A percentile compares a stretch with the other conserved stretches of the same genome.
Conservation (phyloP, 2,113 vertebrate genomes). For the Chitala chitala region DNA sequence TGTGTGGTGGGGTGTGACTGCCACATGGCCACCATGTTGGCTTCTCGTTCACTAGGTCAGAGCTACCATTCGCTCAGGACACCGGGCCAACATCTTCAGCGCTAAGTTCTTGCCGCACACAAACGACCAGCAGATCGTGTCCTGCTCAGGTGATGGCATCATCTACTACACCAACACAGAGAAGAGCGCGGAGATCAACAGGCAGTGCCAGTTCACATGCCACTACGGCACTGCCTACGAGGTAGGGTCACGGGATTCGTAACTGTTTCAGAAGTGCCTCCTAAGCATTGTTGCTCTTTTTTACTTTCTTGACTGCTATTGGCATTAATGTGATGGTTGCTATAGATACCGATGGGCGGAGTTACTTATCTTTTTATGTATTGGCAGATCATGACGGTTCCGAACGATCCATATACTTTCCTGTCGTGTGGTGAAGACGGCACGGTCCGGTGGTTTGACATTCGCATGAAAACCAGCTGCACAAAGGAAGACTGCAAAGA, state of each 20-base stretch:
- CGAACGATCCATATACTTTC: slow-evolving; percentile 95
- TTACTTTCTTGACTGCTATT: slow-evolving; percentile 2
- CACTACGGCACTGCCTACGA: slow-evolving; percentile 97
- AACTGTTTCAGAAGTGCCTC: background rate
- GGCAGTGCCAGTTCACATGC: slow-evolving; percentile 94
- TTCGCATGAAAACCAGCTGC: slow-evolving; percentile 92
- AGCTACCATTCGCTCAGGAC: slow-evolving; percentile 91
- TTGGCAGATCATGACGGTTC: slow-evolving; percentile 91
- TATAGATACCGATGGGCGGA: background rate
- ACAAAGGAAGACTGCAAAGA: slow-evolving; percentile 99
- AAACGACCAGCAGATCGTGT: slow-evolving; percentile 91
- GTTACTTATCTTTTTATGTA: background rate
- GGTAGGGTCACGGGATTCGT: slow-evolving; percentile 54
- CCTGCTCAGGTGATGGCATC: slow-evolving; percentile 94
- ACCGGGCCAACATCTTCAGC: slow-evolving; percentile 96
- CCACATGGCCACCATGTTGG: no score
- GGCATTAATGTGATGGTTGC: background rate
- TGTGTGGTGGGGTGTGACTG: background rate
- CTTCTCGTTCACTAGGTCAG: slow-evolving; percentile 71
- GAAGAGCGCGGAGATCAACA: slow-evolving; percentile 85
- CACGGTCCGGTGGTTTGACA: slow-evolving; percentile 96
- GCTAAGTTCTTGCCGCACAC: slow-evolving; percentile 96
- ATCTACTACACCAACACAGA: slow-evolving; percentile 95
- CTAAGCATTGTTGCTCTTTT: background rate
- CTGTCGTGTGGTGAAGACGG: slow-evolving; percentile 97